Conservation (phyloP, 2,113 vertebrate species). For the Propithecus coquereli region DNA sequence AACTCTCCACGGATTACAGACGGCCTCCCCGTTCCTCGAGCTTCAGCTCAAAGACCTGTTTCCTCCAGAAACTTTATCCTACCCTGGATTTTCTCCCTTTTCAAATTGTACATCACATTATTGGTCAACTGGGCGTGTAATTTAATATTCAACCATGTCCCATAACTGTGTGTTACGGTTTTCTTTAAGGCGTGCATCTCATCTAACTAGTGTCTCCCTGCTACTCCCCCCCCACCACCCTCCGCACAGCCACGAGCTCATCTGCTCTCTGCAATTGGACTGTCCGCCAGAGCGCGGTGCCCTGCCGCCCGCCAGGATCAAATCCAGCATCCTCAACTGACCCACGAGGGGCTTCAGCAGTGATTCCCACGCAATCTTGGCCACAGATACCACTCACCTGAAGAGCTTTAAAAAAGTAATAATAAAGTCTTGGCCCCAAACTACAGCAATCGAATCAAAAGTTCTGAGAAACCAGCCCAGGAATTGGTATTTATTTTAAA, state of each 20-base stretch:
- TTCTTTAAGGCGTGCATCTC: background rate
- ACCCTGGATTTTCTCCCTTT: background rate
- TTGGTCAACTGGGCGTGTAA: background rate
- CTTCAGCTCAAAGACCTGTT: background rate
- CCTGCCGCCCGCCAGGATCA: background rate
- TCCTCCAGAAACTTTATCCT: background rate
- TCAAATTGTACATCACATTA: background rate
- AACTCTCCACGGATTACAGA: background rate
- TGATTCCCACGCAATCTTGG: background rate
- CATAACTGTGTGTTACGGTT: background rate
- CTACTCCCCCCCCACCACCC: rapidly evolving
- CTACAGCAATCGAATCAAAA: background rate
- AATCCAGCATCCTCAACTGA: background rate
- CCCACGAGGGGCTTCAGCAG: rapidly evolving
- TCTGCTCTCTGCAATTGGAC: too few relatives aligned
- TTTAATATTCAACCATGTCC: background rate
- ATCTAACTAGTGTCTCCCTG: background rate
- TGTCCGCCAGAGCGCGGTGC: rapidly evolving
- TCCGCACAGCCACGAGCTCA: too few relatives aligned
- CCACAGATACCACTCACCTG: background rate
- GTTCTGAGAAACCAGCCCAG: background rate
- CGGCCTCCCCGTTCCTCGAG: background rate
- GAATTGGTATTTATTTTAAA: background rate
- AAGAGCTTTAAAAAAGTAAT: background rate
- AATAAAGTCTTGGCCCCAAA: background rate